Base-by-base conservation (phyloP, 2,113 vertebrate genomes). In the Varanus komodoensis region DNA sequence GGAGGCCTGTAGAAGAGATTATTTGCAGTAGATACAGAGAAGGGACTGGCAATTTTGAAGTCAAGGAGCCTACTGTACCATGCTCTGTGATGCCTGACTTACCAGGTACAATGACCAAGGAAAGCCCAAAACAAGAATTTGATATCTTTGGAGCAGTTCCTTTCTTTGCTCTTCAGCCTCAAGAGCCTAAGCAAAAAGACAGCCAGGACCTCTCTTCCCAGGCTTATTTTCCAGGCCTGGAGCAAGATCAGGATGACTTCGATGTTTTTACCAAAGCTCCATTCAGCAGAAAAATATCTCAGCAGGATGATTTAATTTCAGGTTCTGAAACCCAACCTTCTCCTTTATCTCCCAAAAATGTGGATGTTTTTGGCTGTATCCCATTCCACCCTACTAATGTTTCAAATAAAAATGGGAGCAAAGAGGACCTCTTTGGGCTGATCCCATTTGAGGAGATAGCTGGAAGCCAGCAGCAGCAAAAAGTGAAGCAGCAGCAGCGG, bases 261-360 rank as follows among this genome's bases (percentile, higher is more conserved):
- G 99, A 99, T 21, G 99, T 99, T 6, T 99, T 99, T 94, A 98
- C 98, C 84, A 99, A 98, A 97, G 99, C 99, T 0, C 99, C 99
- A 1, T 99, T 99, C 93, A 98, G 86, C 95, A 97, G 96, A 86
- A 99, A 98, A 89, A 95, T 96, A n/a, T 97, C 96, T 7, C 97
- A 89, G 80, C 96, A 96, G 0, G 97, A 97, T 0, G 95, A 95
- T 82, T 94, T 91, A 5, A n/a, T 92, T 0, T 92, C 87, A 0
- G 95, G 92, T 44, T 89, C 95, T 0, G 86, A 96, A 91, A 93
- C 95, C 8, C 97, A 96, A 0, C 96, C 97, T 0, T 96, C 97
- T 0, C 97, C 98, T 0, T 0, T 93, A 1, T 98, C 98, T 50
- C 98, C 97, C 0, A 96, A 94, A 50, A 95, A 95, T 2, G 96